These are phyloP conservation scores for Branchipolynoe longqiensis DNA, from an alignment of 2,888 invertebrate genomes.

Conservation along the genomic window DNA sequence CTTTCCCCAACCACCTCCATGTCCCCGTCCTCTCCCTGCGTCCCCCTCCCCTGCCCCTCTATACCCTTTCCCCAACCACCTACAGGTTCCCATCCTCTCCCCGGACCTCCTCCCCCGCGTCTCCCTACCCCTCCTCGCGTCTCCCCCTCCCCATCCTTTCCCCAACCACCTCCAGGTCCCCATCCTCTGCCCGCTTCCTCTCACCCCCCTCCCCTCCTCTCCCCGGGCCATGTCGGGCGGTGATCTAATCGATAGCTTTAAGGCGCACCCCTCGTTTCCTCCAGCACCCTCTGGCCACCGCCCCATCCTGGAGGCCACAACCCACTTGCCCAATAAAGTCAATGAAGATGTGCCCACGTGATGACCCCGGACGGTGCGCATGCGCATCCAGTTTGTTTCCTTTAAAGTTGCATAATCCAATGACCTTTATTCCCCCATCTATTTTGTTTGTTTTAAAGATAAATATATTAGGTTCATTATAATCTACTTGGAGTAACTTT, in stretches of 20 bases:
- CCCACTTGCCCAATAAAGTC: constrained; percentile 8
- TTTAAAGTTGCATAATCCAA: too few relatives aligned
- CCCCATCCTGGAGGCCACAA: not conserved
- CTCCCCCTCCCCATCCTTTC: not conserved
- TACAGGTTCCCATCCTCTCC: too few relatives aligned
- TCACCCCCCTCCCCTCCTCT: not conserved
- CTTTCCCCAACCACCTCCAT: not conserved
- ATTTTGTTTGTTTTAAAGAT: too few relatives aligned
- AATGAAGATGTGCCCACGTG: constrained; percentile 1
- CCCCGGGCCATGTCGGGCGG: not conserved
- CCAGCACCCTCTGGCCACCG: not conserved
- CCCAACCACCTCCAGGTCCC: too few relatives aligned
- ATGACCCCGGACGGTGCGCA: too few relatives aligned
- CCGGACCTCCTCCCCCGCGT: not conserved
- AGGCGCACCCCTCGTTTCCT: not conserved
- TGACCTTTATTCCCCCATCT: too few relatives aligned
- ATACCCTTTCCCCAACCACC: too few relatives aligned
- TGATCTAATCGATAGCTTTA: constrained; percentile 44
- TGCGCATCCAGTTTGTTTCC: too few relatives aligned
- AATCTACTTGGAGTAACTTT: too few relatives aligned
- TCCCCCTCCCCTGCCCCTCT: not conserved
- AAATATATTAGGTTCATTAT: too few relatives aligned
- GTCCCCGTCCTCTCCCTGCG: not conserved
- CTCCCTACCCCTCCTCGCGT: not conserved
- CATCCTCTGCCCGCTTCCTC: not conserved